A percentile compares a stretch with the other conserved stretches of the same genome.
Conservation (phyloP, 2,888 invertebrate species). For the Drosophila lutescens region DNA sequence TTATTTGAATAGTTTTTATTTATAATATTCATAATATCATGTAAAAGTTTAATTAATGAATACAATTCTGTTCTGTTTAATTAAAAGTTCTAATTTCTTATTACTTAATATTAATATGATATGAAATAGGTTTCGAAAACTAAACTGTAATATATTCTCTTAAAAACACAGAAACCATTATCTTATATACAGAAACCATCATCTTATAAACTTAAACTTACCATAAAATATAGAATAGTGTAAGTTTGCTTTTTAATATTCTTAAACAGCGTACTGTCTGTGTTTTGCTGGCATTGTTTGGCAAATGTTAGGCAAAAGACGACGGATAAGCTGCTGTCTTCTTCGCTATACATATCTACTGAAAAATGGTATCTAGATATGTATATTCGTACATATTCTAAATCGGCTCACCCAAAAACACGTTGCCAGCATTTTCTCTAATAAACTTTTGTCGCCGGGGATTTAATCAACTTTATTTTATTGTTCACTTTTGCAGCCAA, state of each 20-base stretch:
- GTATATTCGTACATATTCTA: not conserved
- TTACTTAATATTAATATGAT: no score
- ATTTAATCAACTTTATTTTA: slow-evolving; percentile 66
- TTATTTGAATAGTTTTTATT: no score
- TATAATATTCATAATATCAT: no score
- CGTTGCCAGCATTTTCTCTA: slow-evolving; percentile 28
- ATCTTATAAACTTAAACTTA: not conserved
- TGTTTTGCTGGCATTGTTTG: slow-evolving; percentile 43
- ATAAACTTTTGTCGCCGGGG: slow-evolving; percentile 49
- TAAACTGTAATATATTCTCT: no score
- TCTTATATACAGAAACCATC: not conserved
- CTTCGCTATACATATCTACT: slow-evolving; percentile 18
- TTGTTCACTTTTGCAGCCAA: slow-evolving; percentile 24
- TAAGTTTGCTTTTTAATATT: slow-evolving; percentile 47
- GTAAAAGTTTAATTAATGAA: no score
- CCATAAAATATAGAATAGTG: slow-evolving; percentile 5
- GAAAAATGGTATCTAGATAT: not conserved
- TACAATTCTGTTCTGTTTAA: no score
- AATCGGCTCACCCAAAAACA: slow-evolving; percentile 7
- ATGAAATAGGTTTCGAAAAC: no score
- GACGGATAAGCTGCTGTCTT: slow-evolving; percentile 17
- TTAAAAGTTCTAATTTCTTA: no score
- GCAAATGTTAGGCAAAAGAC: slow-evolving; percentile 20
- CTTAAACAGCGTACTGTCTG: slow-evolving; percentile 38
- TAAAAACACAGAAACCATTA: not conserved